These are phyloP conservation scores for Tonatia bakeri DNA, from an alignment of 2,113 vertebrate genomes.

Conservation along the genomic window DNA sequence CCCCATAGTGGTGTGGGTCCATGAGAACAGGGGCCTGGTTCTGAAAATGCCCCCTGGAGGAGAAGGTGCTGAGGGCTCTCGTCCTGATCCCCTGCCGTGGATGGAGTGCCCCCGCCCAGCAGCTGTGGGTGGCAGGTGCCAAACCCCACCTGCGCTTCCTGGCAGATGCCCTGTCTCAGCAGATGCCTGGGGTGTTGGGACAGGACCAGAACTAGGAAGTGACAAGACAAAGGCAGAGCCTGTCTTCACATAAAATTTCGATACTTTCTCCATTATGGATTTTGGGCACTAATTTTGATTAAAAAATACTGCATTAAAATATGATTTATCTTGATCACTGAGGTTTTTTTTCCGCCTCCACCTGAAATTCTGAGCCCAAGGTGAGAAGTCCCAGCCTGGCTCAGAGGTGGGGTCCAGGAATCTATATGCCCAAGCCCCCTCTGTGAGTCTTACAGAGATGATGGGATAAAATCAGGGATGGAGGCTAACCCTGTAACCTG, in stretches of 20 bases:
- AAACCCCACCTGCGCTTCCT: fast-evolving
- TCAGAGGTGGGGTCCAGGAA: background rate
- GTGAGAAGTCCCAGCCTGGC: background rate
- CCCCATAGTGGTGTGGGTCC: background rate
- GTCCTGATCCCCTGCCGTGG: background rate
- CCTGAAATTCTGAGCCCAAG: background rate
- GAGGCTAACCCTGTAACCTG: background rate
- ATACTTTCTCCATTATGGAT: background rate
- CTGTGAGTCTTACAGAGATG: background rate
- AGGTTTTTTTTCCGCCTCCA: background rate
- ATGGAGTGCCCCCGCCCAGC: fast-evolving
- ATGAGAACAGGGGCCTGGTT: background rate
- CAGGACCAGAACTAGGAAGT: background rate
- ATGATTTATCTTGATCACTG: background rate
- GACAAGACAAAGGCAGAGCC: background rate
- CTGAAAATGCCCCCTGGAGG: background rate
- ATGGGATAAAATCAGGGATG: background rate
- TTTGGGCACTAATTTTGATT: background rate
- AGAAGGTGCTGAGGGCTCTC: background rate
- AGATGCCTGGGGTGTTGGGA: fast-evolving
- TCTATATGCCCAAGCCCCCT: background rate
- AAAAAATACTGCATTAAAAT: background rate
- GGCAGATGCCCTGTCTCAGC: background rate
- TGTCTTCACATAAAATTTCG: background rate
- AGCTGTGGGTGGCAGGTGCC: background rate